phyloP scores from a whole-genome alignment of 2,113 vertebrate species.

The Tichodroma muraria region DNA sequence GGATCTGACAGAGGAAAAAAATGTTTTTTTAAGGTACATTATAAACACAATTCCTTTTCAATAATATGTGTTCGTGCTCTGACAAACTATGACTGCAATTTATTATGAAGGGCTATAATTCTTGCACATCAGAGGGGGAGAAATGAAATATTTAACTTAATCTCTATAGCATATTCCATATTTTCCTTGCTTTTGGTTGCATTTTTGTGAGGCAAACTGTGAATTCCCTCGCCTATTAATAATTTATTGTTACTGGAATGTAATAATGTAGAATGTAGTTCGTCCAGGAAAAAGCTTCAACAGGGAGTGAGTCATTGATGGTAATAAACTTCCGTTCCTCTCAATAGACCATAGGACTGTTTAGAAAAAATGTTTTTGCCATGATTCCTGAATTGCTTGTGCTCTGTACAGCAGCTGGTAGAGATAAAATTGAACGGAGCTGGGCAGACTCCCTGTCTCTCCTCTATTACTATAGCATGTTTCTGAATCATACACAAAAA shows the following conservation, averaged over 20 bases:
- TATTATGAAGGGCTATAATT: background rate
- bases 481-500: constrained; percentile 52
- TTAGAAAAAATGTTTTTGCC: constrained; percentile 46
- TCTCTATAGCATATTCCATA: constrained; percentile 54
- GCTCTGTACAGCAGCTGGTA: constrained; percentile 51
- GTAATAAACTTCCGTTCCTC: constrained; percentile 57
- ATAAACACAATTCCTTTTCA: background rate
- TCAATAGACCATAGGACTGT: constrained; percentile 31
- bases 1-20: background rate
- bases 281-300: constrained; percentile 57
- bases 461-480: constrained; percentile 54
- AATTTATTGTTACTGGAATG: constrained; percentile 64
- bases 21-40: background rate
- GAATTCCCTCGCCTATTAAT: constrained; percentile 47
- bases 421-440: constrained; percentile 40
- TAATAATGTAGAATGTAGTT: background rate
- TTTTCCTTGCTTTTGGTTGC: constrained; percentile 43
- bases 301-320: constrained; percentile 48
- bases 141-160: constrained; percentile 17
- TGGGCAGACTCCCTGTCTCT: constrained; percentile 60
- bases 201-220: constrained; percentile 1
- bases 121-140: background rate
- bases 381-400: constrained; percentile 30
- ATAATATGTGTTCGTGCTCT: background rate
- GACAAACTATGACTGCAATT: background rate